Base-by-base conservation (phyloP, 1,140 invertebrate genomes). In the Colletes latitarsis region DNA sequence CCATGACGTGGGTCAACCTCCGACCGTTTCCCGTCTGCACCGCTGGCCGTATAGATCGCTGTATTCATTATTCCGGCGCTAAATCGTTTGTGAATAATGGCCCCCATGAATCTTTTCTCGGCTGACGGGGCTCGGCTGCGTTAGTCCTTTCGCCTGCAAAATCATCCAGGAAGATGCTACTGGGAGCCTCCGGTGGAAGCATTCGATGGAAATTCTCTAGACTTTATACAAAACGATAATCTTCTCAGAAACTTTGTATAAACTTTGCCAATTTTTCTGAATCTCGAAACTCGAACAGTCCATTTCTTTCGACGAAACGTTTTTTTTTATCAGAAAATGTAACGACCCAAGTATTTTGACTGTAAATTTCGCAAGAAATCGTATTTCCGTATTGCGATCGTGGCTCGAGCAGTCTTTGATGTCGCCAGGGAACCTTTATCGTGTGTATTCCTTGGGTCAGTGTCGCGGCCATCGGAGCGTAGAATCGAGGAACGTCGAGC, bases 11-110 rank as follows among this genome's bases (percentile, higher is more conserved):
- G 60, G 5, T 39, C 15, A 17, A 63, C 30, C 49, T 43, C 46
- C 39, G n/a, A 43, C 67, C 43, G 17, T 12, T 46, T 76, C 21
- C 49, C 74, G 19, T 57, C 41, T 60, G 46, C 58, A 12, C 46
- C 9, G n/a, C 10, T 55, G 15, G 71, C 43, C 66, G 49, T 74
- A 86, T 83, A 83, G 76, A 82, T 84, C 71, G 86, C 77, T 77
- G 63, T 83, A 88, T 89, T 88, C 83, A 87, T 89, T 88, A 90
- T 89, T 89, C 84, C 57, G 46, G 77, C 58, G 86, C 70, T 89
- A 89, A 90, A 90, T 89, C 88, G 86, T 89, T 89, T 82, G 89
- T 89, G 86, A 89, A 89, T 90, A 90, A 90, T 90, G 82, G 78
- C 64, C 64, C 70, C 62, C 81, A 87, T 89, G 86, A 90, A 90